These are phyloP conservation scores for Drosophila sp. DNA, from an alignment of 1,140 invertebrate species.

Conservation along the genomic window DNA sequence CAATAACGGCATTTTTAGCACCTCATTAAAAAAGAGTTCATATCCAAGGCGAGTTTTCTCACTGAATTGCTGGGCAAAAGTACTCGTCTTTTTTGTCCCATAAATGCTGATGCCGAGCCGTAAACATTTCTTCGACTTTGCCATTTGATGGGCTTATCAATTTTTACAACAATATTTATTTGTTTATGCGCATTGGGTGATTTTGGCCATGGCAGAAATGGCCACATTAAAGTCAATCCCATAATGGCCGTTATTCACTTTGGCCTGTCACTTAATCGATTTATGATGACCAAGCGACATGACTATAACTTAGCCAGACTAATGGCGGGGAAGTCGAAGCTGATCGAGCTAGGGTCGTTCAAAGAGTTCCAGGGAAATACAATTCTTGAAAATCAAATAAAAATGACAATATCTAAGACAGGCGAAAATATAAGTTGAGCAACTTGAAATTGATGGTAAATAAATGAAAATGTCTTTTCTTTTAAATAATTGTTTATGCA, in stretches of 20 bases:
- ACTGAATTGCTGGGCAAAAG: slow-evolving; percentile 52
- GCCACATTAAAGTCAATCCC: slow-evolving; percentile 42
- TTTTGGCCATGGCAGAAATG: slow-evolving; percentile 47
- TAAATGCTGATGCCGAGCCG: slow-evolving; percentile 43
- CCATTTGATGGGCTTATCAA: slow-evolving; percentile 69
- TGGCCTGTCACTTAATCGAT: slow-evolving; percentile 31
- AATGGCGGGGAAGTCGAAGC: neutral
- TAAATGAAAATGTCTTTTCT: too few relatives aligned
- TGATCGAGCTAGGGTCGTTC: neutral
- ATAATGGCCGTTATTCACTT: slow-evolving; percentile 46
- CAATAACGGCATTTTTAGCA: slow-evolving; percentile 83
- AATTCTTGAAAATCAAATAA: neutral
- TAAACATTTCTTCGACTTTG: slow-evolving; percentile 26
- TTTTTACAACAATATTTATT: slow-evolving; percentile 81
- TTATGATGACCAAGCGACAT: slow-evolving; percentile 15
- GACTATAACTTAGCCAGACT: slow-evolving; percentile 10
- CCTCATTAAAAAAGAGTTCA: slow-evolving; percentile 83
- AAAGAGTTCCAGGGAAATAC: neutral
- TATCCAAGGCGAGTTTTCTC: slow-evolving; percentile 61
- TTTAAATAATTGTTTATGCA: too few relatives aligned
- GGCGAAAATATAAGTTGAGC: too few relatives aligned
- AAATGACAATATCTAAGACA: too few relatives aligned
- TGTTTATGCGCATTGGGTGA: slow-evolving; percentile 49
- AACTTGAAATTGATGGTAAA: too few relatives aligned
- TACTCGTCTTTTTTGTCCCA: slow-evolving; percentile 8